Base-by-base conservation (phyloP, 2,797 vertebrate species). In the Etheostoma nigrum region DNA sequence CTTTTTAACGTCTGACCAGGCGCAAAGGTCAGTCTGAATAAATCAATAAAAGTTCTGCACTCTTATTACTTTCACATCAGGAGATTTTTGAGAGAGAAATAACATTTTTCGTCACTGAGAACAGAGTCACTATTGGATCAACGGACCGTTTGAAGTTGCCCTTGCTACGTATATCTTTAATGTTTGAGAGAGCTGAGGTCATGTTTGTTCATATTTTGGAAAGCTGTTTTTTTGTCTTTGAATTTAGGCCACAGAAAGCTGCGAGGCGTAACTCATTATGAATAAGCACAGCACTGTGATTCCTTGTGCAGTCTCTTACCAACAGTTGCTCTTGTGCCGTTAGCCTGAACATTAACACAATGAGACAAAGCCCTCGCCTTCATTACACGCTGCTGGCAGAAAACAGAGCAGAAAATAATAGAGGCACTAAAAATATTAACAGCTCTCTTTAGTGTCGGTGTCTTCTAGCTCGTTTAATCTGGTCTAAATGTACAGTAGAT, bases 211-310 rank as follows among this genome's bases (percentile, higher is more conserved):
- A 58, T 1, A 25, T 76, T 73, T 67, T 11, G 2, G 23, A 66
- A 51, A 76, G 67, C 59, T 42, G 70, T 30, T 44, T 64, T 69
- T 54, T 59, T 66, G 59, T 73, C 9, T 53, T 54, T 76, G 72
- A 71, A 74, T 79, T 81, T 44, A 61, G 66, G 81, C 72, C 57
- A 58, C 68, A 57, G 64, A 59, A 59, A 45, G 58, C 75, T 64
- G 54, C 5, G 59, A 85, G 44, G 67, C 79, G 9, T 42, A 52
- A 57, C 45, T 49, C 36, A 9, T 21, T 21, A n/a, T 36, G 79
- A 73, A 72, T 42, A 72, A 61, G 10, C 78, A 42, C 0, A 25
- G 52, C 1, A 60, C 67, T 51, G 23, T 16, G 49, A 21, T 62
- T 45, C 44, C 27, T 54, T n/a, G 61, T 52, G 70, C n/a, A 3